Evolutionary conservation across 1,140 invertebrate species (phyloP).

Genomic region (Periplaneta americana): DNA sequence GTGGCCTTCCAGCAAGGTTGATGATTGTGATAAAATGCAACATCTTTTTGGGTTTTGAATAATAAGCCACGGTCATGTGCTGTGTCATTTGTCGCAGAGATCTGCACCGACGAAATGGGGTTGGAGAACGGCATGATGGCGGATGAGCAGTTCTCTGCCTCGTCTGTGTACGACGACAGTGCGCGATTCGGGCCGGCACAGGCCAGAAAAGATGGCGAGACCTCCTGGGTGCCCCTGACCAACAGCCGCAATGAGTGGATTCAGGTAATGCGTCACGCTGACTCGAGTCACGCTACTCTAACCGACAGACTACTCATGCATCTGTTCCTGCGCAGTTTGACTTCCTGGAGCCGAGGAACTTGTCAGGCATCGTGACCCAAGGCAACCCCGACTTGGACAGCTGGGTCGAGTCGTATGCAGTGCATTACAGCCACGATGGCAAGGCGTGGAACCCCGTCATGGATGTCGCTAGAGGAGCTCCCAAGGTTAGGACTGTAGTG

Average conservation of each 20-base stretch:
- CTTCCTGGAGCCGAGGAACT: constrained; percentile 62
- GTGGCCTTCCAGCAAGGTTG: too few species aligned
- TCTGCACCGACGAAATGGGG: constrained; percentile 60
- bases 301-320: background rate
- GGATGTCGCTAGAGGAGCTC: constrained; percentile 38
- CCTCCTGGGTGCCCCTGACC: constrained; percentile 50
- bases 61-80: too few species aligned
- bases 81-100: constrained; percentile 14
- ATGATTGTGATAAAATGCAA: too few species aligned
- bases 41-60: too few species aligned
- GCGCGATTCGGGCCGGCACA: constrained; percentile 22
- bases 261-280: constrained; percentile 34
- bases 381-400: constrained; percentile 49
- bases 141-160: constrained; percentile 50
- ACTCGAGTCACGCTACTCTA: background rate
- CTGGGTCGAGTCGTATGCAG: constrained; percentile 67
- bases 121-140: constrained; percentile 47
- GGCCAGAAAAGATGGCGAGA: constrained; percentile 10
- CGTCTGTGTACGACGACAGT: constrained; percentile 37
- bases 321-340: constrained; percentile 53
- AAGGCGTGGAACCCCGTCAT: constrained; percentile 63
- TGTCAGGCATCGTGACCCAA: constrained; percentile 73
- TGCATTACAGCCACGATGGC: constrained; percentile 66
- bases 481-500: constrained; percentile 43
- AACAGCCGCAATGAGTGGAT: constrained; percentile 59